Evolutionary conservation across 2,113 vertebrate species (phyloP).

Genomic region (Pterocles gutturalis): DNA sequence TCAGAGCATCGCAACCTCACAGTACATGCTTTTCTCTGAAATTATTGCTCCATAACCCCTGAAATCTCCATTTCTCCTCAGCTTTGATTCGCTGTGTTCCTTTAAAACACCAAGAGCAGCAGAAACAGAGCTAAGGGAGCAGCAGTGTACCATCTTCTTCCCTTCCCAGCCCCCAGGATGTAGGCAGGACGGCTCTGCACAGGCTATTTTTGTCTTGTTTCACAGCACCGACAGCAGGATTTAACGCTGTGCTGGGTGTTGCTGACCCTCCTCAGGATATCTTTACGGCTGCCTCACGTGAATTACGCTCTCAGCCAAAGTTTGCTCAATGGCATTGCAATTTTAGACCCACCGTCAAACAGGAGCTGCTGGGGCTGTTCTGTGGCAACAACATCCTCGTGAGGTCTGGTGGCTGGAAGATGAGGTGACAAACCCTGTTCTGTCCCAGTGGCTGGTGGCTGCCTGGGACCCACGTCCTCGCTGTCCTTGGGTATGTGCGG

Average conservation of each 20-base stretch:
- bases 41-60: background rate
- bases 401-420: background rate
- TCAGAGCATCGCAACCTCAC: background rate
- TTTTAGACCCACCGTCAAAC: background rate
- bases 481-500: background rate
- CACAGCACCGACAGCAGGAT: background rate
- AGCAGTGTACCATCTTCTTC: background rate
- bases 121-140: background rate
- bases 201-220: background rate
- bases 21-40: background rate
- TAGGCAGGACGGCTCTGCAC: background rate
- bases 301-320: background rate
- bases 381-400: rapidly evolving
- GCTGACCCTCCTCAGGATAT: background rate
- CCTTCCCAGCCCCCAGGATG: background rate
- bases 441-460: background rate
- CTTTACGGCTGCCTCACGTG: background rate
- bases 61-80: background rate
- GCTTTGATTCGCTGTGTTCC: background rate
- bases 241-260: background rate
- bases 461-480: background rate
- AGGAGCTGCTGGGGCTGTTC: background rate
- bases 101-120: background rate
- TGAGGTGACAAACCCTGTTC: background rate
- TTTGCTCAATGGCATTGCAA: background rate